Evolutionary conservation across 1,140 invertebrate genomes (phyloP), one percentile per base, ranked within the genome.

Genomic region (Lordiphosa clarofinis): DNA sequence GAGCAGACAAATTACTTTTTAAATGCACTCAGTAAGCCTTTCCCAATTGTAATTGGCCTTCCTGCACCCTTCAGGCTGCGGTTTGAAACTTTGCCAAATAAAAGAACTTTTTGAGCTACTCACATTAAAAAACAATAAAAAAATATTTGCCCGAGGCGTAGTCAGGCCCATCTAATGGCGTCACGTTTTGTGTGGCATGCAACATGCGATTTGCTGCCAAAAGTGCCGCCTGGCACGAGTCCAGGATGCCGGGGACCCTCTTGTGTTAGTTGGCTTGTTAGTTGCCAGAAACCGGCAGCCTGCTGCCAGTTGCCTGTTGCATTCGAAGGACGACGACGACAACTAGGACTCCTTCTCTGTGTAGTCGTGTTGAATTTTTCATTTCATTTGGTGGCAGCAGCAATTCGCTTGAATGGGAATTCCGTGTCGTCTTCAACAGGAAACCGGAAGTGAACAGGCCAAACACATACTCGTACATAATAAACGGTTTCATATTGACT

Each of bases 1-100:
- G 76, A 61, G 67, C 65, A 87, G 86, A 87, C 86, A 87, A 87
- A 87, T 87, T 87, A 87, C 86, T 86, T 87, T 87, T 87, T 87
- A 86, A 87, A 87, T 87, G 86, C 86, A 87, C 71, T 42, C 39
- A 67, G 71, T 79, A 81, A 79, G 75, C 75, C 76, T 59, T 55
- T 82, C 31, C 28, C 78, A 73, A 82, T 84, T 84, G 79, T 82
- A 82, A 82, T 82, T 84, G 78, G 73, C 68, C 68, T 49, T 38
- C 56, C 40, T 54, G 37, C 31, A 40, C 21, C 42, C 28, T 31
- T 31, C 28, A 31, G 28, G 28, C 48, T 74, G 73, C 57, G 74
- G 73, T 69, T 62, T 72, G 76, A 74, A 84, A 79, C 73, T 76
- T 78, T 74, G 70, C 70, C 73, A 84, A 73, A 74, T 69, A 71